Base-by-base conservation (phyloP, 1,140 invertebrate species). In the Ptiloglossa arizonensis region DNA sequence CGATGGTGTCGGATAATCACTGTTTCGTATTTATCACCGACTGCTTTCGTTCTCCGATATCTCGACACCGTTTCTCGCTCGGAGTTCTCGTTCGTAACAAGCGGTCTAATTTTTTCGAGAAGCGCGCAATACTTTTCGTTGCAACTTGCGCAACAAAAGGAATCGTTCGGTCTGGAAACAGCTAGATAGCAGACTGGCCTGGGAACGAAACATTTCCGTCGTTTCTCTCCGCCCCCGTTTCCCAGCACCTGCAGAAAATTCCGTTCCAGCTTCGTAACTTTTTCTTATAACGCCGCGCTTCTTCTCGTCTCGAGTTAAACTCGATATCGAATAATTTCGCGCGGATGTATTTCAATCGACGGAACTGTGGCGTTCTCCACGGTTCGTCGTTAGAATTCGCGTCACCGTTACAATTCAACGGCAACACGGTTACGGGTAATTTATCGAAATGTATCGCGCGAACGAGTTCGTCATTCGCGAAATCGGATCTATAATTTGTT, bases 401-500 rank as follows among this genome's bases (percentile, higher is more conserved):
- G 63, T 46, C 62, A 48, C 24, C 6, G 48, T 15, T 27, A 22
- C 38, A 4, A 48, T 68, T 57, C 54, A 48, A 9, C 41, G 35
- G 19, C n/a, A 8, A 29, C 11, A 32, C 17, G 27, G 66, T 62
- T 75, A 63, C 52, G 44, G 35, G 5, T 67, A 68, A 76, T 85
- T 76, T 68, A 76, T 54, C 68, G 54, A 67, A 50, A 63, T 69
- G 59, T 60, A 73, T 76, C 38, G 56, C 50, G 27, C 19, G 68
- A 72, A 63, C 52, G 24, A 63, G 75, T 71, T 67, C 54, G 78
- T 80, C 72, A 81, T 35, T 46, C 15, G 62, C 27, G 32, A 72
- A 83, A 81, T 66, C 68, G 41, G 60, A 59, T 69, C 78, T 72
- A 85, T 76, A 69, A 85, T 84, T 84, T 73, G 72, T 85, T 85